A percentile compares a stretch with the other conserved stretches of the same genome.
These are phyloP conservation scores for Varecia variegata DNA, from an alignment of 2,797 vertebrate genomes.

Conservation along the genomic window DNA sequence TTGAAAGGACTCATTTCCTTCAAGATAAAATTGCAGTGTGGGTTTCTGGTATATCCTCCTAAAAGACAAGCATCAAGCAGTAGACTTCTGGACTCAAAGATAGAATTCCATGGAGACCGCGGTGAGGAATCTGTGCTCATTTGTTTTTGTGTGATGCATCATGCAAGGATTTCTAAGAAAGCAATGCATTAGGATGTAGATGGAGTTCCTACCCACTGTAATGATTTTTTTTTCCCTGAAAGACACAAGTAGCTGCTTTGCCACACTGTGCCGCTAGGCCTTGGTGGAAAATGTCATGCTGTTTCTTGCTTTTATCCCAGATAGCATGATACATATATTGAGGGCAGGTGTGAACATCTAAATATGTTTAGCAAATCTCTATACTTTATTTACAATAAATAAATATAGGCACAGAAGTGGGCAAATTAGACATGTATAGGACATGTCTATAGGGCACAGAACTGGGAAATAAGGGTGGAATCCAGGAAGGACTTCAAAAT, in stretches of 20 bases:
- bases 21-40: background rate
- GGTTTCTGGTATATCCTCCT: background rate
- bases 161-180: constrained; percentile 35
- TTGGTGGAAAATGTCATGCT: constrained; percentile 52
- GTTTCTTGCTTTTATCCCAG: constrained; percentile 36
- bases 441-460: background rate
- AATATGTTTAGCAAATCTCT: constrained; percentile 45
- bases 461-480: background rate
- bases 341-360: constrained; percentile 8
- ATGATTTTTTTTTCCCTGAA: background rate
- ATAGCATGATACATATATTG: background rate
- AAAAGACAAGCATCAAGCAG: background rate
- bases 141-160: background rate
- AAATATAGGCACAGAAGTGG: background rate
- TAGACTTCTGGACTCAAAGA: background rate
- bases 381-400: background rate
- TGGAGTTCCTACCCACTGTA: background rate
- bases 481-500: background rate
- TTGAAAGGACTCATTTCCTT: constrained; percentile 37
- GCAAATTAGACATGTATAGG: background rate
- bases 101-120: background rate
- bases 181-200: background rate
- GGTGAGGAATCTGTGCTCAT: background rate
- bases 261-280: background rate
- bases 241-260: constrained; percentile 52